These are phyloP conservation scores for Pseudochirops cupreus DNA, from an alignment of 2,797 vertebrate genomes.

Conservation along the genomic window DNA sequence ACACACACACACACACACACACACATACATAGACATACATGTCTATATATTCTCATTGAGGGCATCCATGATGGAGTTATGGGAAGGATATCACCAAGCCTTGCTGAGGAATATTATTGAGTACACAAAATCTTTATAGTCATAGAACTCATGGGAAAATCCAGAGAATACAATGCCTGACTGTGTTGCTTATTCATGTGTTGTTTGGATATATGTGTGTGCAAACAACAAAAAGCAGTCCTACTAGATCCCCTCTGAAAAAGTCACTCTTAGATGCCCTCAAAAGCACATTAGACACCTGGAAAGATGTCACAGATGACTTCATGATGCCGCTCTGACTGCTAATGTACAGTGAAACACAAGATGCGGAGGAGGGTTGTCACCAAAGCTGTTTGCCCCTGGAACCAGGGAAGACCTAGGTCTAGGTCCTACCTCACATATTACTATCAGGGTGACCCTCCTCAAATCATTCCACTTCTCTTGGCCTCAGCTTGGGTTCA, in stretches of 20 bases:
- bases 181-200: background rate
- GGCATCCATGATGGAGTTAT: background rate
- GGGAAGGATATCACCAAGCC: background rate
- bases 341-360: background rate
- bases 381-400: background rate
- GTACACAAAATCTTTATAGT: background rate
- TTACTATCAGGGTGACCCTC: background rate
- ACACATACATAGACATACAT: background rate
- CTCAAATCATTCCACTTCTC: background rate
- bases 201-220: background rate
- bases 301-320: background rate
- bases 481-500: background rate
- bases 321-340: background rate
- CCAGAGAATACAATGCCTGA: background rate
- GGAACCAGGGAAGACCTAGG: background rate
- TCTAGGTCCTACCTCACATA: background rate
- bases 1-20: no score
- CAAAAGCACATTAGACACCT: background rate
- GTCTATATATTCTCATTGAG: background rate
- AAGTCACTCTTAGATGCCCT: background rate
- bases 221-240: background rate
- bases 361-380: rapidly evolving
- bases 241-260: background rate
- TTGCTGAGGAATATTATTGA: background rate
- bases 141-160: background rate